phyloP scores from a whole-genome alignment of 2,113 vertebrate genomes.

The Sardina pilchardus region DNA sequence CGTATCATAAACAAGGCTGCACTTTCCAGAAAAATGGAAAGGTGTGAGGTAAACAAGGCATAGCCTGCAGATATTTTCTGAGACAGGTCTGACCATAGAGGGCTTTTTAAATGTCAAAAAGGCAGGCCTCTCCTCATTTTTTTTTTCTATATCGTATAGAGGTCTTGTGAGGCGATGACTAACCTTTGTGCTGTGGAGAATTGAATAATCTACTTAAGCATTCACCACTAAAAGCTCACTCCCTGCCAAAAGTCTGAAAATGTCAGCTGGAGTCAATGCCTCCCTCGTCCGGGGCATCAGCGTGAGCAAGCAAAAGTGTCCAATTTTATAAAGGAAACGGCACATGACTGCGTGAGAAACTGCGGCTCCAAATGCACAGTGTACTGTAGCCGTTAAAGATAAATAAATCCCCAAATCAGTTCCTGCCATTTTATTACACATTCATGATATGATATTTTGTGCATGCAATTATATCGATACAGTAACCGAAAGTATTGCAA shows the following conservation, averaged over 20 bases:
- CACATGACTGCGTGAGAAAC: neutral
- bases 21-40: neutral
- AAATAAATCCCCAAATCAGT: too few relatives aligned
- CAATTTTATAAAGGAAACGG: neutral
- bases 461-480: too few relatives aligned
- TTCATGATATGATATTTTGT: too few relatives aligned
- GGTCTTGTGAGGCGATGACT: neutral
- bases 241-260: neutral
- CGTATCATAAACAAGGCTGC: neutral
- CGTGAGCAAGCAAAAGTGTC: neutral
- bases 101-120: slow-evolving; percentile 1
- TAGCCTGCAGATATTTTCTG: slow-evolving; percentile 4
- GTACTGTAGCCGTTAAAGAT: neutral
- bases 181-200: slow-evolving; percentile 13
- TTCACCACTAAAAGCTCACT: neutral
- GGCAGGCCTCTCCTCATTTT: neutral
- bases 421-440: too few relatives aligned
- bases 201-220: slow-evolving; percentile 7
- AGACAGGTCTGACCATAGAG: neutral
- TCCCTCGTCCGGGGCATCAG: neutral
- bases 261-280: neutral
- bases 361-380: neutral
- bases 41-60: slow-evolving; percentile 9
- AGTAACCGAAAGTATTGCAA: too few relatives aligned
- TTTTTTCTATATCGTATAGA: neutral